Evolutionary conservation across 2,888 invertebrate genomes (phyloP).

Genomic region (Drosophila longiperda): DNA sequence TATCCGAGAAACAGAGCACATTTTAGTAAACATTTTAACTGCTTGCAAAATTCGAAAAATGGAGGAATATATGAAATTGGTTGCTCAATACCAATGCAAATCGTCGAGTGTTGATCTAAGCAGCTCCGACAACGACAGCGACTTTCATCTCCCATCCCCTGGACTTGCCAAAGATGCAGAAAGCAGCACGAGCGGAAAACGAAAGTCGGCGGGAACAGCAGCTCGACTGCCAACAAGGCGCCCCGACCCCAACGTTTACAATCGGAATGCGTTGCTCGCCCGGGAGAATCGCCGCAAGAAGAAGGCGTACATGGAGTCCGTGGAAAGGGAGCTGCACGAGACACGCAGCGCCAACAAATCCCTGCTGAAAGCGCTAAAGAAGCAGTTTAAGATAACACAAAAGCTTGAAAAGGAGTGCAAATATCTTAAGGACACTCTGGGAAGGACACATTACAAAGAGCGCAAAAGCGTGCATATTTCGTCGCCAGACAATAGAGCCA

Average conservation of each 20-base stretch:
- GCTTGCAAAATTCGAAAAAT: conserved; percentile 63
- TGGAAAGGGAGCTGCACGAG: conserved; percentile 86
- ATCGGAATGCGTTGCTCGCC: conserved; percentile 87
- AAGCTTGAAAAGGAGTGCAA: conserved; percentile 86
- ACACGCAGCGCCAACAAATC: conserved; percentile 85
- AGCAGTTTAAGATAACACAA: conserved; percentile 85
- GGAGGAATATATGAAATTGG: conserved; percentile 64
- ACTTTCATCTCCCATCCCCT: conserved; percentile 30
- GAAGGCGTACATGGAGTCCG: conserved; percentile 87
- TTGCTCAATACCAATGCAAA: conserved; percentile 57
- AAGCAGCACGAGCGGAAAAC: conserved; percentile 26
- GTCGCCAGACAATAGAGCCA: conserved; percentile 14
- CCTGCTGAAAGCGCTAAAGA: conserved; percentile 85
- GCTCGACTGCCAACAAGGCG: conserved; percentile 80
- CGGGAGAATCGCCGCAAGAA: conserved; percentile 88
- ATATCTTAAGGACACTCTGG: conserved; percentile 86
- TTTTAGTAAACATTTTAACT: conserved; percentile 73
- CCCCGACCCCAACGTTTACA: conserved; percentile 83
- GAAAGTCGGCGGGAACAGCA: conserved; percentile 35
- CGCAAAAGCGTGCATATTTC: conserved; percentile 73
- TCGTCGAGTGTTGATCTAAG: conserved; percentile 47
- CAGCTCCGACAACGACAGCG: conserved; percentile 50
- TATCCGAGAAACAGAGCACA: conserved; percentile 56
- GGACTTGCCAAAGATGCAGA: conserved; percentile 29
- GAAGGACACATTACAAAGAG: conserved; percentile 85